Conservation (phyloP, 2,888 invertebrate genomes). For the Drosophila anceps region DNA sequence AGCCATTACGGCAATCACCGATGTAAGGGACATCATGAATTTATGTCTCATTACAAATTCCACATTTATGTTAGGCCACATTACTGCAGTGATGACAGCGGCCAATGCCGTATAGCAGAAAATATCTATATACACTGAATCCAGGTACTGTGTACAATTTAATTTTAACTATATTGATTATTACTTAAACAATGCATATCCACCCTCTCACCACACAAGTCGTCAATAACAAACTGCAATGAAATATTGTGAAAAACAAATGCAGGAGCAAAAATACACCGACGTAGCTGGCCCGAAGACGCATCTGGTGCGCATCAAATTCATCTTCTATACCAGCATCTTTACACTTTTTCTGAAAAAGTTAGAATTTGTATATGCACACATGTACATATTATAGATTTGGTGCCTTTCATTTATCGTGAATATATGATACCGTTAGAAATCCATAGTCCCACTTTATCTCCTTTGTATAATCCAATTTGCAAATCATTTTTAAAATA, state of each 20-base stretch:
- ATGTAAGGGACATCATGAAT: conserved; percentile 42
- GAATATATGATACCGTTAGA: conserved; percentile 28
- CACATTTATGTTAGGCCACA: conserved; percentile 42
- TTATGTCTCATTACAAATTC: background rate
- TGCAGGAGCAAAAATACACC: conserved; percentile 45
- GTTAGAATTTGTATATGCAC: background rate
- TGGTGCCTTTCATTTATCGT: background rate
- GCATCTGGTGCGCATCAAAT: conserved; percentile 15
- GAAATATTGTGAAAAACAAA: background rate
- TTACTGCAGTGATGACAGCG: background rate
- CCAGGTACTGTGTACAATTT: background rate
- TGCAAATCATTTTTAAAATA: conserved; percentile 27
- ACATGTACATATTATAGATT: background rate
- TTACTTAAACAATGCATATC: conserved; percentile 8
- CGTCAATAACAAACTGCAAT: conserved; percentile 31
- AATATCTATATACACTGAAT: conserved; percentile 37
- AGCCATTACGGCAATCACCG: conserved; percentile 27
- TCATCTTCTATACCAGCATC: conserved; percentile 26
- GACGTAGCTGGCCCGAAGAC: conserved; percentile 23
- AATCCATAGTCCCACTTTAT: conserved; percentile 28
- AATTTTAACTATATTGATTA: background rate
- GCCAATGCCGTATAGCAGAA: background rate
- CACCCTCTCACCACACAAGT: conserved; percentile 34
- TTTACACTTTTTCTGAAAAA: conserved; percentile 26
- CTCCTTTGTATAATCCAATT: conserved; percentile 26